Percentiles rank a stretch among this genome's conserved stretches.
Conservation (phyloP, 2,888 invertebrate species). For the Drosophila mimica region DNA sequence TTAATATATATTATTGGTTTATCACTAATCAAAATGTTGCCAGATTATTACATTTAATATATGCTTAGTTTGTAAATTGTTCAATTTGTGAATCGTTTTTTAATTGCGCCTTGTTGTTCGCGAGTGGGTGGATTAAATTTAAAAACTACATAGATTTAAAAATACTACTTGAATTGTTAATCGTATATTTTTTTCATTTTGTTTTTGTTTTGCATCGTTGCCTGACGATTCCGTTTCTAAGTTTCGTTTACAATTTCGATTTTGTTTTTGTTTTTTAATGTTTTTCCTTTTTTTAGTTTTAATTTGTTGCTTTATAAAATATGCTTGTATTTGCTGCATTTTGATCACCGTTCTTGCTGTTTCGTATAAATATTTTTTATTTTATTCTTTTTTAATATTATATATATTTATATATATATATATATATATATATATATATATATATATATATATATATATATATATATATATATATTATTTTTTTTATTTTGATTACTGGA, state of each 20-base stretch:
- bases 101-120: constrained; percentile 63
- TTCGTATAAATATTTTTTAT: constrained; percentile 49
- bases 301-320: constrained; percentile 70
- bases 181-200: constrained; percentile 46
- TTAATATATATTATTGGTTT: neutral
- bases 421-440: no score
- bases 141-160: constrained; percentile 69
- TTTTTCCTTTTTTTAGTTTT: constrained; percentile 33
- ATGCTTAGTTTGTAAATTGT: constrained; percentile 45
- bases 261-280: constrained; percentile 29
- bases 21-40: constrained; percentile 26
- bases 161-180: constrained; percentile 65
- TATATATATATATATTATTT: neutral
- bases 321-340: constrained; percentile 67
- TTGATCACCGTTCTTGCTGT: constrained; percentile 80
- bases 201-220: constrained; percentile 70
- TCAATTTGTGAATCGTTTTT: constrained; percentile 44
- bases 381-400: neutral
- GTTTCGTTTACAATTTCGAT: constrained; percentile 58
- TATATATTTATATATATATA: no score
- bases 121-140: constrained; percentile 49
- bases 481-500: constrained; percentile 71
- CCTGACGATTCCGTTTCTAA: constrained; percentile 67
- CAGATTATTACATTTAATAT: constrained; percentile 28
- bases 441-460: no score